Conservation (phyloP, 2,797 vertebrate genomes). For the Poecilia velifera region DNA sequence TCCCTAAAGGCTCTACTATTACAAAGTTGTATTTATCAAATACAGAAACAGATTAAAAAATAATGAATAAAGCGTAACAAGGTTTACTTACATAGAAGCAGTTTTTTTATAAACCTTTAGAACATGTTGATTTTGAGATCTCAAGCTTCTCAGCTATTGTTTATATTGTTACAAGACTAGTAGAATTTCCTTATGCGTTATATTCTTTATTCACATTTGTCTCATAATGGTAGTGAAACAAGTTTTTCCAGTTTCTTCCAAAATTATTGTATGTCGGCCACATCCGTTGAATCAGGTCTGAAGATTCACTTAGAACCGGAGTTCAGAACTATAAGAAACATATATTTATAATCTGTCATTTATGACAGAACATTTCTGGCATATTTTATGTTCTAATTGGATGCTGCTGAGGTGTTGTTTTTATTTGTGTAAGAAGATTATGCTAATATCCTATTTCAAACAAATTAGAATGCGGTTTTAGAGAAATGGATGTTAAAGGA, state of each 20-base stretch:
- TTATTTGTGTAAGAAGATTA: not conserved
- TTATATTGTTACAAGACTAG: not conserved
- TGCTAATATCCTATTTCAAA: not conserved
- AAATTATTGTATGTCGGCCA: not conserved
- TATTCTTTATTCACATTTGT: not conserved
- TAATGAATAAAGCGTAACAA: not conserved
- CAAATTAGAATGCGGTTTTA: not conserved
- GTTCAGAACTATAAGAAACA: not conserved
- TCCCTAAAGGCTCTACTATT: too few relatives aligned
- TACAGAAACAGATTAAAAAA: not conserved
- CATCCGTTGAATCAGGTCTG: not conserved
- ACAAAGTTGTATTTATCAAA: not conserved
- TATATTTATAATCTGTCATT: too few relatives aligned
- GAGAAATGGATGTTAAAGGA: not conserved
- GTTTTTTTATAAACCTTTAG: not conserved
- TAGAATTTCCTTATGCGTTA: not conserved
- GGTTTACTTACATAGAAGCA: not conserved
- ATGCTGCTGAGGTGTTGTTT: too few relatives aligned
- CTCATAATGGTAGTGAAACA: too few relatives aligned
- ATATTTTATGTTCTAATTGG: not conserved
- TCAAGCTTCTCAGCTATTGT: not conserved
- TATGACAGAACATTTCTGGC: too few relatives aligned
- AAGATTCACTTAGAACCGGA: not conserved
- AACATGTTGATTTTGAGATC: not conserved
- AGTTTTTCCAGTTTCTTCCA: too few relatives aligned